These are phyloP conservation scores for Cotesia congregata DNA, from an alignment of 2,888 invertebrate genomes.

Conservation along the genomic window DNA sequence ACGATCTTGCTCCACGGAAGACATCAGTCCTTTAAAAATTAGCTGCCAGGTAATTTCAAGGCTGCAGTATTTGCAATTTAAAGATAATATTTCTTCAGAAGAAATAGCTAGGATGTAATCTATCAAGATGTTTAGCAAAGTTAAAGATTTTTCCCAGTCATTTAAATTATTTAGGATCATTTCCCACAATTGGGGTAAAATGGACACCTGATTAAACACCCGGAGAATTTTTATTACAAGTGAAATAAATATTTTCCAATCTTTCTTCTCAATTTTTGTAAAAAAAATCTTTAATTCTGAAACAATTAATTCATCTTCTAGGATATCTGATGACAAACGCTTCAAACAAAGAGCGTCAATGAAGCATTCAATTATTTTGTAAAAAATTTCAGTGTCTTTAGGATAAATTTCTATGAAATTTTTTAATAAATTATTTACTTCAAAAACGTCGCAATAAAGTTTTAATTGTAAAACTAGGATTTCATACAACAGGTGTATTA, in stretches of 20 bases:
- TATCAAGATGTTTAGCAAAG: conserved; percentile 50
- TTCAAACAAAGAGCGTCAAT: background rate
- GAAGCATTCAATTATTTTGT: background rate
- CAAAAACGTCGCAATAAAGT: conserved; percentile 46
- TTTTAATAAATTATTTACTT: conserved; percentile 32
- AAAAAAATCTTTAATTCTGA: background rate
- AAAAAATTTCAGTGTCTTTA: background rate
- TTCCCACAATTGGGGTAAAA: conserved; percentile 48
- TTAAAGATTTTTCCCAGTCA: conserved; percentile 50
- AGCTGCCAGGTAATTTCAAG: conserved; percentile 74
- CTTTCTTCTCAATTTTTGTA: conserved; percentile 47
- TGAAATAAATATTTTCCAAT: conserved; percentile 55
- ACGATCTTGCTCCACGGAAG: conserved; percentile 70
- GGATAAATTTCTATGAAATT: background rate
- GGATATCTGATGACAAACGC: background rate
- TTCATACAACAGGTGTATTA: conserved; percentile 52
- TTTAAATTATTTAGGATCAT: conserved; percentile 39
- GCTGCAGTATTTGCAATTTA: conserved; percentile 36
- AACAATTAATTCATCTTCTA: background rate
- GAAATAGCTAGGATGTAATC: conserved; percentile 46
- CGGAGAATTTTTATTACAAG: conserved; percentile 55
- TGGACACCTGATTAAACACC: conserved; percentile 41
- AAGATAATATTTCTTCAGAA: conserved; percentile 10
- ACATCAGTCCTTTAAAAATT: conserved; percentile 72
- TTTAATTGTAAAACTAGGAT: conserved; percentile 54